Percentiles rank a stretch among this genome's conserved stretches.
Evolutionary conservation across 2,797 vertebrate species (phyloP).

Genomic region (Schizothorax lantsangensis): DNA sequence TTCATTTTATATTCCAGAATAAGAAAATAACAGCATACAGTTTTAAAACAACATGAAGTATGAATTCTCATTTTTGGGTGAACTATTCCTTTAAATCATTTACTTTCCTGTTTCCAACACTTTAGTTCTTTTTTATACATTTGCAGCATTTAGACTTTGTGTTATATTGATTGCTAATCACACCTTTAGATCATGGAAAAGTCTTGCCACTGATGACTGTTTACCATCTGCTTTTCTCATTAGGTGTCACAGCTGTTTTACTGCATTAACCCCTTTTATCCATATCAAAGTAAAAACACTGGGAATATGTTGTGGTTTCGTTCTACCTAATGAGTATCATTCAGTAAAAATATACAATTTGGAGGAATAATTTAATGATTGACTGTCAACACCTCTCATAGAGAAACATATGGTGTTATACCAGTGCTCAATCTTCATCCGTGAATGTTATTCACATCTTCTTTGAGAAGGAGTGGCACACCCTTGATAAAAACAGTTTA

Average conservation of each 20-base stretch:
- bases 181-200: constrained; percentile 31
- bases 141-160: constrained; percentile 15
- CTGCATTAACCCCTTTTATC: constrained; percentile 15
- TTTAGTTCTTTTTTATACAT: constrained; percentile 2
- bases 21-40: neutral
- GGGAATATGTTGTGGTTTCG: constrained; percentile 31
- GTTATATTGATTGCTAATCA: constrained; percentile 20
- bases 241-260: constrained; percentile 19
- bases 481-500: constrained; percentile 58
- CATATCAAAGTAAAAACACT: constrained; percentile 22
- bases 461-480: constrained; percentile 32
- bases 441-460: constrained; percentile 53
- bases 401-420: constrained; percentile 46
- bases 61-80: neutral
- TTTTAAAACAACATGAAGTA: neutral
- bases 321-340: constrained; percentile 27
- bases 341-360: constrained; percentile 17
- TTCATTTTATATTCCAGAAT: neutral
- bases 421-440: constrained; percentile 32
- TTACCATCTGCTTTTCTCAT: constrained; percentile 41
- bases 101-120: neutral
- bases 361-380: constrained; percentile 18
- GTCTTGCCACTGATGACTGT: constrained; percentile 27
- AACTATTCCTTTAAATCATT: neutral
- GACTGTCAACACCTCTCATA: constrained; percentile 18